Conservation (phyloP, 1,140 invertebrate genomes). For the Drosophila arizonae region DNA sequence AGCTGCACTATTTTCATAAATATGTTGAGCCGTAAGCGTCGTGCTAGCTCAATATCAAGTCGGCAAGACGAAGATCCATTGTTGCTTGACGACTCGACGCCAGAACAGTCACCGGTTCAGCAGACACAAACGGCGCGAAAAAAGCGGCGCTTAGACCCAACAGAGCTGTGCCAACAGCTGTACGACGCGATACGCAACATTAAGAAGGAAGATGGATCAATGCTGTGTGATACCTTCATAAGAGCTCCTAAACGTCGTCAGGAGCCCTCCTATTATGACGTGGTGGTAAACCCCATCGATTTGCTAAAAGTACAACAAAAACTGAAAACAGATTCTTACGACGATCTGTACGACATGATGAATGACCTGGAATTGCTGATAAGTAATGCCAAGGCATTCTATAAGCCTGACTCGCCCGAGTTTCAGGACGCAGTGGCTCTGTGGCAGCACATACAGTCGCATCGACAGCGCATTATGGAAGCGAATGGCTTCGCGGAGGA, state of each 20-base stretch:
- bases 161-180: constrained; percentile 94
- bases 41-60: constrained; percentile 78
- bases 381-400: constrained; percentile 96
- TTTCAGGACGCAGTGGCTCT: constrained; percentile 95
- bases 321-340: constrained; percentile 96
- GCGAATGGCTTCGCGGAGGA: constrained; percentile 72
- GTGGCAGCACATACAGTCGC: constrained; percentile 91
- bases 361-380: constrained; percentile 94
- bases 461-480: constrained; percentile 84
- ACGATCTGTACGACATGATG: constrained; percentile 93
- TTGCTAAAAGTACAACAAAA: constrained; percentile 96
- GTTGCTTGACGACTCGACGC: constrained; percentile 83
- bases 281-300: constrained; percentile 96
- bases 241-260: constrained; percentile 95
- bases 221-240: constrained; percentile 97
- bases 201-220: constrained; percentile 95
- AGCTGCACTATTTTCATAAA: constrained; percentile 8
- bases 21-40: constrained; percentile 78
- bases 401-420: constrained; percentile 93
- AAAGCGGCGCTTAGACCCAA: constrained; percentile 82
- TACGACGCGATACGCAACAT: constrained; percentile 95
- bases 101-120: constrained; percentile 84
- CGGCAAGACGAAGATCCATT: constrained; percentile 79
- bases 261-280: constrained; percentile 95
- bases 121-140: constrained; percentile 74